A percentile compares a stretch with the other conserved stretches of the same genome.
Evolutionary conservation across 1,140 invertebrate species (phyloP).

Genomic region (Drosophila ironensis): DNA sequence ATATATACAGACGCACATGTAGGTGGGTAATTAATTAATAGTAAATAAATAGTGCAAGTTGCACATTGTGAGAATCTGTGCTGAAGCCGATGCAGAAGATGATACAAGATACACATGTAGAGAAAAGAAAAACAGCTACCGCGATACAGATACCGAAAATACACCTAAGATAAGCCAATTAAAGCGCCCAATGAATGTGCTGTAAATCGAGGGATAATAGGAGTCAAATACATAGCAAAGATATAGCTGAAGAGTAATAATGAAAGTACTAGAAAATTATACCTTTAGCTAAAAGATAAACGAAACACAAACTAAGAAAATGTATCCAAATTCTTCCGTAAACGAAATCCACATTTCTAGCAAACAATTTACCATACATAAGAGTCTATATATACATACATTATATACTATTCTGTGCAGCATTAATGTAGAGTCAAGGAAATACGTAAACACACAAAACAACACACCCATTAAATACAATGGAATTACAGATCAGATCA

Average conservation of each 20-base stretch:
- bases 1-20: constrained; percentile 23
- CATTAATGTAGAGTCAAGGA: constrained; percentile 52
- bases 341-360: constrained; percentile 61
- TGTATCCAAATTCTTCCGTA: constrained; percentile 79
- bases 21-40: constrained; percentile 16
- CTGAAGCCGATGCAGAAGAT: constrained; percentile 22
- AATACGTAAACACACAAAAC: constrained; percentile 66
- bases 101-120: not conserved
- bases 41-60: constrained; percentile 28
- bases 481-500: constrained; percentile 22
- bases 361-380: constrained; percentile 61
- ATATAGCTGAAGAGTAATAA: constrained; percentile 45
- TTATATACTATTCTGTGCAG: constrained; percentile 48
- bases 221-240: constrained; percentile 33
- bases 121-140: not conserved
- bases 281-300: constrained; percentile 61
- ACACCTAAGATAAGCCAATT: constrained; percentile 56
- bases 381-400: constrained; percentile 50
- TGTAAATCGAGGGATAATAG: constrained; percentile 20
- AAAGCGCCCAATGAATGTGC: constrained; percentile 47
- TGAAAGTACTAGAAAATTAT: constrained; percentile 67
- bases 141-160: constrained; percentile 32
- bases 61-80: constrained; percentile 45
- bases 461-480: constrained; percentile 30
- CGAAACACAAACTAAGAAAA: constrained; percentile 19